phyloP scores from a whole-genome alignment of 2,113 vertebrate genomes.

The Quiscalus mexicanus region DNA sequence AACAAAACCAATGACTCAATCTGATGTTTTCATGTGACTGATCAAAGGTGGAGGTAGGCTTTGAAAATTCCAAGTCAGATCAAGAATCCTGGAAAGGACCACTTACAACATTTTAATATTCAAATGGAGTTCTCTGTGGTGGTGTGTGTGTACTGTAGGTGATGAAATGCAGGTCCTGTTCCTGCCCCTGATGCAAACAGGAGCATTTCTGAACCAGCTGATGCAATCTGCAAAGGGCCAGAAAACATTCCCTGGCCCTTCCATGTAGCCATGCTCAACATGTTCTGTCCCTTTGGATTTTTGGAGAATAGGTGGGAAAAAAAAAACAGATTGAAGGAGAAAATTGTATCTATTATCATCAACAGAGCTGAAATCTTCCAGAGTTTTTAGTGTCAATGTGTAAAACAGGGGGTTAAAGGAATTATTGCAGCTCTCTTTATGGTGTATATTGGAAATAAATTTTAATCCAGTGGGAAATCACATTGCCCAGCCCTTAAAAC shows the following conservation, averaged over 20 bases:
- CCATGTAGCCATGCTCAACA: background rate
- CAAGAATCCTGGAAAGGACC: background rate
- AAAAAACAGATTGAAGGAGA: background rate
- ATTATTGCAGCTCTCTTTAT: background rate
- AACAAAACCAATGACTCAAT: background rate
- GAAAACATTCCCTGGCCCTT: background rate
- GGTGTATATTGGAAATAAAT: background rate
- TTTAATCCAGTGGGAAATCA: background rate
- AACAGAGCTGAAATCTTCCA: background rate
- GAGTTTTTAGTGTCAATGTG: background rate
- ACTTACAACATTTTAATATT: background rate
- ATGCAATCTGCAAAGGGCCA: background rate
- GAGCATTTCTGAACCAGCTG: background rate
- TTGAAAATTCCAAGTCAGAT: background rate
- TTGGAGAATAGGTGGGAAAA: fast-evolving
- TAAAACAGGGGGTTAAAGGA: background rate
- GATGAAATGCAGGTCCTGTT: background rate
- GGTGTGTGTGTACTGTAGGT: background rate
- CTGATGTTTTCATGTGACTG: background rate
- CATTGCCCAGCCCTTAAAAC: background rate
- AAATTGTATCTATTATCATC: background rate
- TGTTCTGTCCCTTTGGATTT: background rate
- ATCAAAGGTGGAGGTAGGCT: background rate
- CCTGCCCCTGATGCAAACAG: background rate
- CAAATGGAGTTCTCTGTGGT: background rate